Percentiles rank a stretch among this genome's conserved stretches.
phyloP scores from a whole-genome alignment of 2,888 invertebrate genomes.

The Acrobasis suavella region DNA sequence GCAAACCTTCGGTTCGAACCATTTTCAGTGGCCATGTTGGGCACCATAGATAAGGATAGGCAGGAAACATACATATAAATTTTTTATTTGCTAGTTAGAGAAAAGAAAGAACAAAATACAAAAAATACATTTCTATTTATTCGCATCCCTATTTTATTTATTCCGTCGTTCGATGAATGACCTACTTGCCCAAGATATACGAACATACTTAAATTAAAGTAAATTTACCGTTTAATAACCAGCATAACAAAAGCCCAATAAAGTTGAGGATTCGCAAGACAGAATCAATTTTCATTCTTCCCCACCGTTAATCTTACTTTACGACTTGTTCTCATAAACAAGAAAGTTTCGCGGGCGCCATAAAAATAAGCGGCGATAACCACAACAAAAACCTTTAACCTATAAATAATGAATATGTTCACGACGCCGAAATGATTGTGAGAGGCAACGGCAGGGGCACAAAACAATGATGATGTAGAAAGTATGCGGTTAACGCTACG shows the following conservation, averaged over 20 bases:
- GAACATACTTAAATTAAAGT: not conserved
- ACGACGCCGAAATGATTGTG: conserved; percentile 47
- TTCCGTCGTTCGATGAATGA: too few relatives aligned
- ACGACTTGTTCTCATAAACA: conserved; percentile 18
- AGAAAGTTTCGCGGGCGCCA: conserved; percentile 20
- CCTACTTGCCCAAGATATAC: too few relatives aligned
- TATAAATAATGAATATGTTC: conserved; percentile 51
- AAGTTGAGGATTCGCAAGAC: not conserved
- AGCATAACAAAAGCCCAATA: not conserved
- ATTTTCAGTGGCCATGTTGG: too few relatives aligned
- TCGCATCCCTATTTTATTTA: too few relatives aligned
- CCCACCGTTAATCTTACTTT: conserved; percentile 21
- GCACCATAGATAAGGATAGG: too few relatives aligned
- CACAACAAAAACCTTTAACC: conserved; percentile 21
- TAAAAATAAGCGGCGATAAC: conserved; percentile 23
- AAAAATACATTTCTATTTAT: too few relatives aligned
- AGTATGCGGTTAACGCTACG: not conserved
- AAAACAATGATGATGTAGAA: not conserved
- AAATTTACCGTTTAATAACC: not conserved
- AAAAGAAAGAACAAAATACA: too few relatives aligned
- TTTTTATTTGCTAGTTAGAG: too few relatives aligned
- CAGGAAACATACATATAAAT: too few relatives aligned
- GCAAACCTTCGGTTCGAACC: too few relatives aligned
- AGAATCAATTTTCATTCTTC: conserved; percentile 20
- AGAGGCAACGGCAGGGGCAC: conserved; percentile 22